Conservation (phyloP, 2,797 vertebrate genomes). For the Gallinago stenura region DNA sequence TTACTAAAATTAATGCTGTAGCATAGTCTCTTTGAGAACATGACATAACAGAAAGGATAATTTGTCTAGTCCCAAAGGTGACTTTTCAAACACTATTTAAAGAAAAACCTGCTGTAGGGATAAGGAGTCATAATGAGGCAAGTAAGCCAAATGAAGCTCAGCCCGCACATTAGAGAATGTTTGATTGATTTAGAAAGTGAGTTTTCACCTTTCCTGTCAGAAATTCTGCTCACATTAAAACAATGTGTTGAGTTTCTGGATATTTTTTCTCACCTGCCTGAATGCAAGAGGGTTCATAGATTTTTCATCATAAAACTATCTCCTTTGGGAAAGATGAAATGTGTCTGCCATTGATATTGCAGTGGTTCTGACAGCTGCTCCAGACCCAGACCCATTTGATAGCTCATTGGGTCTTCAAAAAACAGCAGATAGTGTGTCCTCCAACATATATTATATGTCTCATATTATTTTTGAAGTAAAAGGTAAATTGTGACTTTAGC, state of each 20-base stretch:
- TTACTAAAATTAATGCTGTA: slow-evolving; percentile 35
- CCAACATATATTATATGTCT: too few relatives aligned
- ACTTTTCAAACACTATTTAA: slow-evolving; percentile 46
- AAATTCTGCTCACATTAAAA: slow-evolving; percentile 5
- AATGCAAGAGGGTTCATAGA: neutral
- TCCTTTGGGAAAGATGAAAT: neutral
- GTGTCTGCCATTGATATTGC: neutral
- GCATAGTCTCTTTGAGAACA: slow-evolving; percentile 51
- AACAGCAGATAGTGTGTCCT: neutral
- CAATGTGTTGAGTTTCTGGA: neutral
- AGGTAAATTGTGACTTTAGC: neutral
- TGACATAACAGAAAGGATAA: slow-evolving; percentile 58
- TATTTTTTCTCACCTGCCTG: neutral
- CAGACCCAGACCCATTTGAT: neutral
- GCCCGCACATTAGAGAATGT: neutral
- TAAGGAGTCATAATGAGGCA: slow-evolving; percentile 48
- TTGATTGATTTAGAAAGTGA: slow-evolving; percentile 50
- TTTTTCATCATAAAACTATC: neutral
- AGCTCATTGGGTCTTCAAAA: neutral
- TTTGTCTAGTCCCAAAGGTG: slow-evolving; percentile 60
- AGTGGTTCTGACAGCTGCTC: neutral
- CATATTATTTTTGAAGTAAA: neutral
- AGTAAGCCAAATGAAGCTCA: slow-evolving; percentile 42
- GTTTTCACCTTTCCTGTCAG: slow-evolving; percentile 50
- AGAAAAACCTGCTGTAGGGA: neutral